phyloP scores from a whole-genome alignment of 2,888 invertebrate species.

The Sphecodes monilicornis region DNA sequence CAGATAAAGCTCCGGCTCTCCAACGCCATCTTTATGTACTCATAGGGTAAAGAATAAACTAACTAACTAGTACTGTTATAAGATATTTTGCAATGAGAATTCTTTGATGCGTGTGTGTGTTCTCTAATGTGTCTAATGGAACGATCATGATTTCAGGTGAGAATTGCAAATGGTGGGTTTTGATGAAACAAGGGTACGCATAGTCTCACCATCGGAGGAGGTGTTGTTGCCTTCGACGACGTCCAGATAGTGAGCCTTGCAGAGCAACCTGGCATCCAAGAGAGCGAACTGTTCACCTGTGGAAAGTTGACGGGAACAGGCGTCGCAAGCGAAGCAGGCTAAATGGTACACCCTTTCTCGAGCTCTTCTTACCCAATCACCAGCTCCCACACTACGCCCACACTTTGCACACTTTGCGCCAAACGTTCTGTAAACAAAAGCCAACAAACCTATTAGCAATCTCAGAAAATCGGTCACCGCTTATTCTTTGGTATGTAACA shows the following conservation, averaged over 20 bases:
- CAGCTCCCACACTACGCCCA: conserved; percentile 95
- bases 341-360: conserved; percentile 98
- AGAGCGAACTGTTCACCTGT: conserved; percentile 99
- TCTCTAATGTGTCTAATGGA: no score
- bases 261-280: conserved; percentile 95
- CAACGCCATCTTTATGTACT: no score
- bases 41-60: no score
- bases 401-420: conserved; percentile 99
- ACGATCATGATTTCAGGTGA: background rate
- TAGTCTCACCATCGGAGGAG: conserved; percentile 84
- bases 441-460: background rate
- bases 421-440: conserved; percentile 91
- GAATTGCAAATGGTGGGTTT: no score
- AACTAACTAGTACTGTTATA: no score
- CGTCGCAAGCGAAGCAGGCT: conserved; percentile 99
- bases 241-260: conserved; percentile 98
- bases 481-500: background rate
- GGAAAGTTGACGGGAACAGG: conserved; percentile 95
- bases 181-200: conserved; percentile 6
- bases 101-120: no score
- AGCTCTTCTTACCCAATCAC: conserved; percentile 99
- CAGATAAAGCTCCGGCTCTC: no score
- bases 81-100: no score
- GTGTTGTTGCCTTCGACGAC: conserved; percentile 95
- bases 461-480: background rate